Percentiles rank a stretch among this genome's conserved stretches.
phyloP scores from a whole-genome alignment of 2,113 vertebrate genomes.

The Oreochromis niloticus region DNA sequence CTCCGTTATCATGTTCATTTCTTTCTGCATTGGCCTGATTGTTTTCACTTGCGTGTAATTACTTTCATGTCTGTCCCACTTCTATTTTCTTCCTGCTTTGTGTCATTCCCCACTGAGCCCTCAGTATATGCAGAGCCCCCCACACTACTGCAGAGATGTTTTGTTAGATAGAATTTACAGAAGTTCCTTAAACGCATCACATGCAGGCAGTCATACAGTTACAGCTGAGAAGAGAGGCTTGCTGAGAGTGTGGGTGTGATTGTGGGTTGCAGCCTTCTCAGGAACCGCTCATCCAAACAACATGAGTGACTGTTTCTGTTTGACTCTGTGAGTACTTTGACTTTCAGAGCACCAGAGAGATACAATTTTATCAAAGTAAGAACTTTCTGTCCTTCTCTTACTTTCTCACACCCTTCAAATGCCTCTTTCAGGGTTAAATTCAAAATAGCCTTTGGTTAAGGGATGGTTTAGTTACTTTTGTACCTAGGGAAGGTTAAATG shows the following conservation, averaged over 20 bases:
- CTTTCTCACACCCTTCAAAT: background rate
- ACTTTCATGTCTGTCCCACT: rapidly evolving
- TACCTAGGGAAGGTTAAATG: background rate
- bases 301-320: background rate
- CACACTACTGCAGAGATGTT: background rate
- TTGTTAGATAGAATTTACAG: background rate
- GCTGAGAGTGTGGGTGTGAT: background rate
- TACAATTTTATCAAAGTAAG: background rate
- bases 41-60: background rate
- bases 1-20: background rate
- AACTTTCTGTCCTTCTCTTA: background rate
- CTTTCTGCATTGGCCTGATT: background rate
- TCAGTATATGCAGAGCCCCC: background rate
- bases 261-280: background rate
- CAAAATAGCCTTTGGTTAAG: rapidly evolving
- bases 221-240: background rate
- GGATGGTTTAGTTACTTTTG: background rate
- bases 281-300: background rate
- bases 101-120: background rate
- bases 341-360: background rate
- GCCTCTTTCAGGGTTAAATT: background rate
- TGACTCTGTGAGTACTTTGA: background rate
- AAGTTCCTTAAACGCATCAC: background rate
- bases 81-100: rapidly evolving
- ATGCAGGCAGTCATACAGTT: background rate